Evolutionary conservation across 1,140 invertebrate genomes (phyloP), one percentile per base, ranked within the genome.

Genomic region (Drosophila kanapiae): DNA sequence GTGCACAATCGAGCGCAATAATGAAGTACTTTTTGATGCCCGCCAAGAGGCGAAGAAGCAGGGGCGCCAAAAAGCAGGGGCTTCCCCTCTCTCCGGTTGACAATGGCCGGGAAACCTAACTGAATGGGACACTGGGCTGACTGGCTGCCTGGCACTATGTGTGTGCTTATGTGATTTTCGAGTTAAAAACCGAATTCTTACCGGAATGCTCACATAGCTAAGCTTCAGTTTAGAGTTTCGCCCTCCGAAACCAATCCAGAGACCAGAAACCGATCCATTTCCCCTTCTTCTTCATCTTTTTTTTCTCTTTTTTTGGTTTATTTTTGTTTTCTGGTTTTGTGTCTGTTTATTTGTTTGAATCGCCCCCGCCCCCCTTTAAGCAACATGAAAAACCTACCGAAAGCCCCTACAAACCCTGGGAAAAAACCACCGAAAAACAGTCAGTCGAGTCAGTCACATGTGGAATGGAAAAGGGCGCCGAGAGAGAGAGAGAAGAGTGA

Each of bases 1-100:
- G 67, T 75, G 75, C 80, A 83, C 87, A 91, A 91, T 91, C 80
- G 83, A 81, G 80, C 76, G 88, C 80, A 84, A 91, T 91, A 91
- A 91, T 91, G 88, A 91, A 91, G 88, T 87, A 81, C 75, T 76
- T 79, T 87, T 82, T 87, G 78, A 78, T 79, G 78, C 71, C 68
- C 54, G 71, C 54, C 56, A 56, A 48, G 43, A 51, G 49, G 43
- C 14, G 33, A 57, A 43, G 54, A 8, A 11, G 45, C 14, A 16
- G 16, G 2, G 23, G 9, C 33, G 4, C 6, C 35, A 14, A 18
- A 16, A 43, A 40, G 16, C 6, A 18, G 45, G 49, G 40, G 16
- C 4, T 49, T 31, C 48, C 6, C 13, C 33, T 33, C n/a, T 42
- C 13, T 54, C 63, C n/a, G 33, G 63, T 38, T 72, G 70, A 72